Evolutionary conservation across 37 sponge, comb jelly and placozoan species (phyloP).

Genomic region (Beroe forskalii): DNA sequence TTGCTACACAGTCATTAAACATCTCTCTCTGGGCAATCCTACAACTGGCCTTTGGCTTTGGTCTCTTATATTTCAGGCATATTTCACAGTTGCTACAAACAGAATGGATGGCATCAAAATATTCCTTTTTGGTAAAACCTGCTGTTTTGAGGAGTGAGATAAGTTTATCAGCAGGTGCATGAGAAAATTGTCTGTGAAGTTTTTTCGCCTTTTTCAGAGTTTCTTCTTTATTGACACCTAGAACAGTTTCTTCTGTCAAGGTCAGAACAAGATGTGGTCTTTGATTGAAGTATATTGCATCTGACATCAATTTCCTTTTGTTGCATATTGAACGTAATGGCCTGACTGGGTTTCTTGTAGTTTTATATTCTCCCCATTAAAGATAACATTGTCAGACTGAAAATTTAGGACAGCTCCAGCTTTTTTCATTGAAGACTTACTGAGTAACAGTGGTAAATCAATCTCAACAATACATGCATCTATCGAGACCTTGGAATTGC

Average conservation of each 20-base stretch:
- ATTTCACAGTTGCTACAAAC: background rate
- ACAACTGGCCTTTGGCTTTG: background rate
- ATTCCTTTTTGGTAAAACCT: background rate
- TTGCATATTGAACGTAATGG: too few relatives aligned
- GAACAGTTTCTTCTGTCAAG: too few relatives aligned
- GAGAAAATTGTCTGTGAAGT: background rate
- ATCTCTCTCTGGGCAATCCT: background rate
- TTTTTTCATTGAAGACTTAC: background rate
- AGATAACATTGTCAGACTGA: background rate
- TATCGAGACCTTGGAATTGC: background rate
- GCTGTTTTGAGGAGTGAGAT: background rate
- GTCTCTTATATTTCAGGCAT: background rate
- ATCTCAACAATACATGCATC: background rate
- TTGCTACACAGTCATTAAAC: background rate
- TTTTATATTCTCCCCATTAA: too few relatives aligned
- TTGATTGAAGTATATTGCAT: too few relatives aligned
- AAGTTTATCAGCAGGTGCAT: background rate
- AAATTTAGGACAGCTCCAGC: background rate
- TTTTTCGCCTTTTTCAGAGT: background rate
- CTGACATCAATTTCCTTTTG: too few relatives aligned
- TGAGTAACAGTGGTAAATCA: background rate
- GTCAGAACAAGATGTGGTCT: too few relatives aligned
- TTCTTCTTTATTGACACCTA: background rate
- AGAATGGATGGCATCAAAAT: background rate
- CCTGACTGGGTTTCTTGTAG: too few relatives aligned